These are phyloP conservation scores for Cosmopolites sordidus DNA, from an alignment of 2,888 invertebrate species.

Conservation along the genomic window DNA sequence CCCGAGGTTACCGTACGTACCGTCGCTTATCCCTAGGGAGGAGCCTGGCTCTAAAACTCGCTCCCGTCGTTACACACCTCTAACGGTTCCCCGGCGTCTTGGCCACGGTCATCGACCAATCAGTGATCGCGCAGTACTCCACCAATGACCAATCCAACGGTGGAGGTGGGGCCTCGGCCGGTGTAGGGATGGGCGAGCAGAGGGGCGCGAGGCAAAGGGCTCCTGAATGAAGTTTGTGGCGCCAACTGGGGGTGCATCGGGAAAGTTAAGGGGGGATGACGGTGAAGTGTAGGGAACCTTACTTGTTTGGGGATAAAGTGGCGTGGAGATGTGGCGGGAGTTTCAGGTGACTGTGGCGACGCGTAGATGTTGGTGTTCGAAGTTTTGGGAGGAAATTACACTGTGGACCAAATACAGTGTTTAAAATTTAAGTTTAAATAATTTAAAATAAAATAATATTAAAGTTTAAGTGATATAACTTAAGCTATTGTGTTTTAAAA, in stretches of 20 bases:
- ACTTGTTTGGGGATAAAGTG: slow-evolving; percentile 16
- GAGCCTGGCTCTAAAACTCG: slow-evolving; percentile 50
- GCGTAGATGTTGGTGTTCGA: slow-evolving; percentile 16
- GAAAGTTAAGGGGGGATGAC: slow-evolving; percentile 19
- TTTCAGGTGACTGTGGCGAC: slow-evolving; percentile 19
- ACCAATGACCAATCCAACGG: slow-evolving; percentile 23
- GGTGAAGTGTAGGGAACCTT: slow-evolving; percentile 17
- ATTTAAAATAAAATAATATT: too few species aligned
- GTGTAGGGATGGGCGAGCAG: slow-evolving; percentile 34
- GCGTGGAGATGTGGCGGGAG: slow-evolving; percentile 12
- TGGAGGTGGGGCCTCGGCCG: slow-evolving; percentile 34
- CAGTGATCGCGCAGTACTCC: slow-evolving; percentile 5
- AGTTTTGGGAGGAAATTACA: slow-evolving; percentile 12
- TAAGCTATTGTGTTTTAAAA: too few species aligned
- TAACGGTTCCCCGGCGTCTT: slow-evolving; percentile 13
- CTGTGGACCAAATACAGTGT: slow-evolving; percentile 9
- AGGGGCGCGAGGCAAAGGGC: slow-evolving; percentile 25
- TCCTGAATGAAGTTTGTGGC: slow-evolving; percentile 21
- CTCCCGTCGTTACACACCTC: slow-evolving; percentile 24
- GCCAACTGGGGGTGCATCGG: slow-evolving; percentile 18
- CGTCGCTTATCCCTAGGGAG: slow-evolving; percentile 51
- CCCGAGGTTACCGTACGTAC: slow-evolving; percentile 34
- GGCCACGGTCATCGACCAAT: slow-evolving; percentile 10
- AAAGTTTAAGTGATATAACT: too few species aligned
- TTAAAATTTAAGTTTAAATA: too few species aligned